These are phyloP conservation scores for Tupaia tana DNA, from an alignment of 2,113 vertebrate species.

Conservation along the genomic window DNA sequence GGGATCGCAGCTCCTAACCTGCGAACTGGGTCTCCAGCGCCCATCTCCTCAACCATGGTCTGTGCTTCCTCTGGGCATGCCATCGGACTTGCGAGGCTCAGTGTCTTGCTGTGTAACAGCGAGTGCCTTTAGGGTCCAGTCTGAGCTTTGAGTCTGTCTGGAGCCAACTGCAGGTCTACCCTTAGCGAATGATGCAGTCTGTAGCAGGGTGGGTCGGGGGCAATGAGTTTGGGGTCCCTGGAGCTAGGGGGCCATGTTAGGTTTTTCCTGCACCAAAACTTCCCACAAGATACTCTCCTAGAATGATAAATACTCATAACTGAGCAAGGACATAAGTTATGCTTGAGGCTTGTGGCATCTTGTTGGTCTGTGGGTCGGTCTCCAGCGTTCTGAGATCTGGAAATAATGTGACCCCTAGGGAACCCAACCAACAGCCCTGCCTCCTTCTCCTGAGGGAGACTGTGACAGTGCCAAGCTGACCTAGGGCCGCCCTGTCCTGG, in stretches of 20 bases:
- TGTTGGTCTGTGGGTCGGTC: neutral
- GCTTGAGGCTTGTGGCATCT: neutral
- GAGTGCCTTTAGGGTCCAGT: neutral
- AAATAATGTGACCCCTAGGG: neutral
- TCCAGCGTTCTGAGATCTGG: neutral
- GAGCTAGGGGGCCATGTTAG: neutral
- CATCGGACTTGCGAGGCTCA: neutral
- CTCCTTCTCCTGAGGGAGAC: neutral
- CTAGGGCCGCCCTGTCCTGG: neutral
- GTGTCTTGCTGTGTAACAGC: neutral
- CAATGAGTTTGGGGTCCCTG: neutral
- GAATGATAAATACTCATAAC: neutral
- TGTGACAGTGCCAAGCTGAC: neutral
- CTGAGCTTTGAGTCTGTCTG: neutral
- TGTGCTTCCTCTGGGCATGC: neutral
- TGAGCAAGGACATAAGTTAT: neutral
- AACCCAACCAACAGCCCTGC: neutral
- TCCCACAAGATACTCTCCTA: neutral
- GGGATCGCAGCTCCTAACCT: neutral
- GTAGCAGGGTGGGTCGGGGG: too few relatives aligned
- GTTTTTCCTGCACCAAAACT: neutral
- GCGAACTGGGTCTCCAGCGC: neutral
- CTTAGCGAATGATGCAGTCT: neutral
- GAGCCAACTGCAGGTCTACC: neutral
- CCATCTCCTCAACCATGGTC: neutral